Conservation (phyloP, 2,888 invertebrate species). For the Dolichomitus sp. region DNA sequence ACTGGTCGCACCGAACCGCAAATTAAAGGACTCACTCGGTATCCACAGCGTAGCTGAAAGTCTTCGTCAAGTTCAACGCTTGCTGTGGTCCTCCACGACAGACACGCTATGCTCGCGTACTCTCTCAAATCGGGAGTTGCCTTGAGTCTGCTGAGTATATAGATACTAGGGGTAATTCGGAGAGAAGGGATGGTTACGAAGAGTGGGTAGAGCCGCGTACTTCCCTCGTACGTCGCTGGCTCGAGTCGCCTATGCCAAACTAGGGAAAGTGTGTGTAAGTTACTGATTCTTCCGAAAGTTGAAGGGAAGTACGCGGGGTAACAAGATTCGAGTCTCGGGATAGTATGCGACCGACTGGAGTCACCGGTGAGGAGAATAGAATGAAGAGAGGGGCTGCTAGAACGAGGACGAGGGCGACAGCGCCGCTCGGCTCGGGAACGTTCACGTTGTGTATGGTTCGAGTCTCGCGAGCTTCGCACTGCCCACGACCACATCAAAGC, state of each 20-base stretch:
- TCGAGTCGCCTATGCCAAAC: not conserved
- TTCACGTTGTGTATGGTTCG: conserved; percentile 67
- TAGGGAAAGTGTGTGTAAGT: conserved; percentile 69
- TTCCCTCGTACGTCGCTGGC: not conserved
- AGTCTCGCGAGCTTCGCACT: conserved; percentile 83
- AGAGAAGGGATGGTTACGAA: conserved; percentile 18
- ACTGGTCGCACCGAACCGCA: conserved; percentile 54
- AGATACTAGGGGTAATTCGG: conserved; percentile 9
- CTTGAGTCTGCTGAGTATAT: conserved; percentile 35
- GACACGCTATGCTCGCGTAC: conserved; percentile 20
- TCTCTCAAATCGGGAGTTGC: conserved; percentile 41
- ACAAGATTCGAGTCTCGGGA: conserved; percentile 42
- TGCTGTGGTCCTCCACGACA: conserved; percentile 20
- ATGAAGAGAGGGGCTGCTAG: conserved; percentile 44
- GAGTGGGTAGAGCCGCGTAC: conserved; percentile 7
- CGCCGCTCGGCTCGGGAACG: conserved; percentile 48
- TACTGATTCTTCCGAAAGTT: conserved; percentile 78
- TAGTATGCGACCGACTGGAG: not conserved
- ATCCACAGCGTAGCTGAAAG: conserved; percentile 54
- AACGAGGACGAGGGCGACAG: conserved; percentile 32
- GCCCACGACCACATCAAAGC: conserved; percentile 85
- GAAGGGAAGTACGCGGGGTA: conserved; percentile 72
- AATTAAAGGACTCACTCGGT: conserved; percentile 57
- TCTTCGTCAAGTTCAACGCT: conserved; percentile 58
- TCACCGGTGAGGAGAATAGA: not conserved